These are phyloP conservation scores for Tenualosa thibaudeaui DNA, from an alignment of 2,797 vertebrate species.

Conservation along the genomic window DNA sequence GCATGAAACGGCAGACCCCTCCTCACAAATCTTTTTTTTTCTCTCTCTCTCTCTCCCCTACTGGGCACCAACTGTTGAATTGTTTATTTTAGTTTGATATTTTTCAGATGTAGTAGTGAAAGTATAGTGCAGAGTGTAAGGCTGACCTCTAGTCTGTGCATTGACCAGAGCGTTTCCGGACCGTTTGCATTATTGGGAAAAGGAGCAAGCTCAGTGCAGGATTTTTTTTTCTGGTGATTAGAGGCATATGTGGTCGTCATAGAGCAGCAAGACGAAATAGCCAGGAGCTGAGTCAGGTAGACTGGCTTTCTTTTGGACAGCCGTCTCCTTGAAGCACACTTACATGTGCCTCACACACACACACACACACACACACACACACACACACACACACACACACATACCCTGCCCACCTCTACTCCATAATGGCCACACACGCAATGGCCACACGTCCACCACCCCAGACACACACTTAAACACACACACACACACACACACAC, in stretches of 20 bases:
- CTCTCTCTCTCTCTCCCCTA: background rate
- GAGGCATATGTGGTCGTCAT: background rate
- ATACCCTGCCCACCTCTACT: background rate
- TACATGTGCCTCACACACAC: background rate
- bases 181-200: background rate
- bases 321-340: background rate
- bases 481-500: background rate
- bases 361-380: background rate
- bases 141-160: background rate
- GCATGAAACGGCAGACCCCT: background rate
- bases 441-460: background rate
- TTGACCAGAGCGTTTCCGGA: background rate
- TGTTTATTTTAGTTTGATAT: conserved; percentile 15
- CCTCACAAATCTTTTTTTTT: background rate
- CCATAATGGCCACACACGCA: background rate
- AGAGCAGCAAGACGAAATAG: background rate
- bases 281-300: conserved; percentile 18
- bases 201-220: background rate
- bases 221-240: background rate
- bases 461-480: background rate
- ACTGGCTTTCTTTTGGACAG: background rate
- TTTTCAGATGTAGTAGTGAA: background rate
- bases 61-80: conserved; percentile 5
- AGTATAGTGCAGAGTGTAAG: background rate
- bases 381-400: background rate